phyloP scores from a whole-genome alignment of 2,113 vertebrate species.

The Centropus bengalensis region DNA sequence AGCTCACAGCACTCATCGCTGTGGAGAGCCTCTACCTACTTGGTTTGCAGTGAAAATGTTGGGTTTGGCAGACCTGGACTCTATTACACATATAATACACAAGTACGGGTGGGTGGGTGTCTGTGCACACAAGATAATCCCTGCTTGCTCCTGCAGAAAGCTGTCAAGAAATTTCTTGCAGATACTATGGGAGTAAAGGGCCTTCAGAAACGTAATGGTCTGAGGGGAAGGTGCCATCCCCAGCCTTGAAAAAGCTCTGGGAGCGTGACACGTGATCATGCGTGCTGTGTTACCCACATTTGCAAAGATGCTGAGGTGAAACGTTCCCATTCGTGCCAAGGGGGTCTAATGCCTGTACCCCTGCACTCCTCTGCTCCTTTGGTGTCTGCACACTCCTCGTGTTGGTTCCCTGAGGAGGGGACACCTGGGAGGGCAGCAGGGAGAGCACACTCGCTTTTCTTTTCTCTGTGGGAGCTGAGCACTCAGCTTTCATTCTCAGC shows the following conservation, averaged over 20 bases:
- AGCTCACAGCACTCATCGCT: neutral
- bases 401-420: neutral
- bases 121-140: neutral
- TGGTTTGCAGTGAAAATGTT: neutral
- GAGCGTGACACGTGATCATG: rapidly evolving
- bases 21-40: neutral
- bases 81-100: neutral
- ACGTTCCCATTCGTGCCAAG: neutral
- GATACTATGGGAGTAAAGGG: neutral
- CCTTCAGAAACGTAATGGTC: neutral
- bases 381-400: rapidly evolving
- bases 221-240: neutral
- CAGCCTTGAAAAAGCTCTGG: neutral
- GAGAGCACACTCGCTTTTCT: neutral
- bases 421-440: neutral
- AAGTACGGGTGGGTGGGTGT: no score
- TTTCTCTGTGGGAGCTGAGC: neutral
- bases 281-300: neutral
- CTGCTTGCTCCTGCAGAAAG: neutral
- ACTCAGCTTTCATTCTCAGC: neutral
- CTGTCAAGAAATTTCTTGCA: neutral
- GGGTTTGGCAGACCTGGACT: neutral
- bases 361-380: neutral
- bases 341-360: rapidly evolving
- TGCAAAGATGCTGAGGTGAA: neutral